Conservation (phyloP, 2,888 invertebrate genomes). For the Elmis aenea region DNA sequence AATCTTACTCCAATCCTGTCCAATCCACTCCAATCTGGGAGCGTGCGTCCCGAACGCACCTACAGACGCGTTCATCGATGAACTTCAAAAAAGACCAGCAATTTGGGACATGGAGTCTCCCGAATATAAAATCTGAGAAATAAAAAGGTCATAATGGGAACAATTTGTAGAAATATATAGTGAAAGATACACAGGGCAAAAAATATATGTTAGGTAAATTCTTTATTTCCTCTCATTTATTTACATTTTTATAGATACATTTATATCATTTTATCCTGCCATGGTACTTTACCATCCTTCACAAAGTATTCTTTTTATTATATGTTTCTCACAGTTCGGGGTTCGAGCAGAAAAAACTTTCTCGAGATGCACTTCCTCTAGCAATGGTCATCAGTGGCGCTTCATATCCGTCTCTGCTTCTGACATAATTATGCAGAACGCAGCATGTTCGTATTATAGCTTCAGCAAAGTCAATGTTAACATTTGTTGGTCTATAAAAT, state of each 20-base stretch:
- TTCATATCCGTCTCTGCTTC: constrained; percentile 4
- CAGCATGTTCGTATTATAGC: constrained; percentile 3
- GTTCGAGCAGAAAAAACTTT: neutral
- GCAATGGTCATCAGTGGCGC: neutral
- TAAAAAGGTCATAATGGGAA: constrained; percentile 5
- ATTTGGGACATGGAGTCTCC: constrained; percentile 7
- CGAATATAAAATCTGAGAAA: constrained; percentile 3
- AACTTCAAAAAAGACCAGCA: constrained; percentile 8
- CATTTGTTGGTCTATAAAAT: constrained; percentile 5
- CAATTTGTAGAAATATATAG: constrained; percentile 8
- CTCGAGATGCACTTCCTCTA: neutral
- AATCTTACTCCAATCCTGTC: too few relatives aligned
- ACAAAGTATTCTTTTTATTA: constrained; percentile 2
- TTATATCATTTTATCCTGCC: too few relatives aligned
- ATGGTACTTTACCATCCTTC: constrained; percentile 1
- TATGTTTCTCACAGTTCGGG: constrained; percentile 2
- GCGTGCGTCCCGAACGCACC: too few relatives aligned
- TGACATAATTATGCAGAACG: constrained; percentile 6
- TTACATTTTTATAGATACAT: too few relatives aligned
- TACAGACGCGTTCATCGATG: constrained; percentile 10
- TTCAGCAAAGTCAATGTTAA: neutral
- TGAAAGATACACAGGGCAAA: neutral
- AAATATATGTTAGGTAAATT: neutral
- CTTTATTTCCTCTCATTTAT: too few relatives aligned
- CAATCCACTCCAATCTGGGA: too few relatives aligned